Evolutionary conservation across 2,888 invertebrate genomes (phyloP), one percentile per base, ranked within the genome.

Genomic region (Aelia acuminata): DNA sequence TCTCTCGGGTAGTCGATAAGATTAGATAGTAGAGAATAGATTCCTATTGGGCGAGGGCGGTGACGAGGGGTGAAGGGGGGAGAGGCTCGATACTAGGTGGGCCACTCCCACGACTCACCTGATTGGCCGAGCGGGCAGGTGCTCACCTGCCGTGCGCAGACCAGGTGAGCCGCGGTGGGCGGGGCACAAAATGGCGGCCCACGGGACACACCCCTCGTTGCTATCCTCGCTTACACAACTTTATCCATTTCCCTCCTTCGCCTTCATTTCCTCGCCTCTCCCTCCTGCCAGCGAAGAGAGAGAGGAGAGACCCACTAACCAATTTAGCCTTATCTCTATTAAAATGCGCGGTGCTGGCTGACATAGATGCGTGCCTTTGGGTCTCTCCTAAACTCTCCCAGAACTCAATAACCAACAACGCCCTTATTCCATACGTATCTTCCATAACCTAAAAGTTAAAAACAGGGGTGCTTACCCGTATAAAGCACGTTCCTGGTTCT

Each of bases 121-220:
- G 87, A 87, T 87, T 89, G 89, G 89, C 88, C 84, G 87, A 85
- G 70, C 49, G 84, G 63, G 53, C 87, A 87, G 88, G 87, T 63
- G 43, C 57, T 22, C 87, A 89, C 89, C 90, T 88, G 89, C 89
- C 90, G 63, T 89, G 89, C 89, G 90, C 86, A 43, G 50, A 85
- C 88, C 90, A 90, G 90, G 90, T 90, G 90, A 90, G 90, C 88
- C 85, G 85, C 26, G 88, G 89, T 48, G 88, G 90, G 89, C 90
- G 88, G 88, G 90, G 57, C 88, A 49, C 90, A 90, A 90, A 90
- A 90, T 90, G 90, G 90, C 90, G 90, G n/a, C n/a, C n/a, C n/a
- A 70, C 15, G 43, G 31, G 31, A 43, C 39, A 39, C 75, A 26
- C 75, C 20, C 43, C 63, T 48, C 53, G 75, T 22, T 49, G 84